A percentile compares a stretch with the other conserved stretches of the same genome.
Conservation (phyloP, 2,113 vertebrate species). For the Hippocampus barbouri region DNA sequence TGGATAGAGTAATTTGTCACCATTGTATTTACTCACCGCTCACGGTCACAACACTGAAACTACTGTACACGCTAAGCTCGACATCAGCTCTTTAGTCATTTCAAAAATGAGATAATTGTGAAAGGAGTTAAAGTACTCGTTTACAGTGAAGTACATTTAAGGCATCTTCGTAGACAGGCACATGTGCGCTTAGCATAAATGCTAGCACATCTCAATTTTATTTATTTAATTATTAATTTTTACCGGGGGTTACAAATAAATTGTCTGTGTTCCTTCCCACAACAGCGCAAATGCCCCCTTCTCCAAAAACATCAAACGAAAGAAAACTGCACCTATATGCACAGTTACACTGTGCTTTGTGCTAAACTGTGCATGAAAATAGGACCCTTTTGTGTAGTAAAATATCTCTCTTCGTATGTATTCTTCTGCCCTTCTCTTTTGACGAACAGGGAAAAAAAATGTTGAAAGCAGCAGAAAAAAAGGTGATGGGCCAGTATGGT, state of each 20-base stretch:
- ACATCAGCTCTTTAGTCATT: background rate
- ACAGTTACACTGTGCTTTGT: no score
- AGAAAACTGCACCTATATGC: background rate
- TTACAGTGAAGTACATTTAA: conserved; percentile 36
- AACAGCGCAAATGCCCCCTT: no score
- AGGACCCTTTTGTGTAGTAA: no score
- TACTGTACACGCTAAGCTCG: background rate
- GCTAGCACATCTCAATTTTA: no score
- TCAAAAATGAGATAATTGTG: background rate
- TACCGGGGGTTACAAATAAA: no score
- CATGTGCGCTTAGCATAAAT: no score
- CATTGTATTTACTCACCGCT: background rate
- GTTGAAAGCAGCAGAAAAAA: conserved; percentile 42
- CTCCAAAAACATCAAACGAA: no score
- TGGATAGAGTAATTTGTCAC: background rate
- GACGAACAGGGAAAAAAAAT: conserved; percentile 31
- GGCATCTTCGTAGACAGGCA: background rate
- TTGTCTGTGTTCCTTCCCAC: no score
- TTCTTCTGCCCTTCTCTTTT: background rate
- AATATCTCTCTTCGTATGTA: background rate
- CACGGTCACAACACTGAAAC: background rate
- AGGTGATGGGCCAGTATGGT: conserved; percentile 11
- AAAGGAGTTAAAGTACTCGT: background rate
- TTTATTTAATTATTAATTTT: no score
- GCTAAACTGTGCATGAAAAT: no score